Evolutionary conservation across 2,113 vertebrate genomes (phyloP).

Genomic region (Hucho hucho): DNA sequence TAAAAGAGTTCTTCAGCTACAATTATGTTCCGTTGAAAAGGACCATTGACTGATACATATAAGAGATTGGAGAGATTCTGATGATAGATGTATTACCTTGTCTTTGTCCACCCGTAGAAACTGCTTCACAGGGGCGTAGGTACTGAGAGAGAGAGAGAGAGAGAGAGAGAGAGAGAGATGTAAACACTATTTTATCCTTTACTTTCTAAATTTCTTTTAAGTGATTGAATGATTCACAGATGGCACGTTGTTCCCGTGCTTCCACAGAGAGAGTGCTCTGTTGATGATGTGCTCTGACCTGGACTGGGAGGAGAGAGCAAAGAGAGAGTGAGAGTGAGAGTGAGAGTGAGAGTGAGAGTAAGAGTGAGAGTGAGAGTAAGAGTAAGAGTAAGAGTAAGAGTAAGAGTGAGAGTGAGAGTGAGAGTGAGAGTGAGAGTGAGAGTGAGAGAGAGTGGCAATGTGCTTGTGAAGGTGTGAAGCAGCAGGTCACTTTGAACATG

Average conservation of each 20-base stretch:
- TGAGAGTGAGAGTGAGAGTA: no score
- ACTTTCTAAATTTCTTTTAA: slow-evolving; percentile 38
- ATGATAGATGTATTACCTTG: slow-evolving; percentile 76
- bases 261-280: no score
- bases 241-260: not conserved
- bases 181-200: slow-evolving; percentile 17
- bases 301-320: no score
- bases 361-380: no score
- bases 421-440: no score
- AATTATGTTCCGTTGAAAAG: not conserved
- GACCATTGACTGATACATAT: not conserved
- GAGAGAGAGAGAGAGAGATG: not conserved
- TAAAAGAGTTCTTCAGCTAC: not conserved
- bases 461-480: no score
- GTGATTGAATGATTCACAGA: slow-evolving; percentile 36
- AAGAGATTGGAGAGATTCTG: not conserved
- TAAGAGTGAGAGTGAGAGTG: no score
- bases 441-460: no score
- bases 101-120: slow-evolving; percentile 98
- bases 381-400: no score
- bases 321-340: no score
- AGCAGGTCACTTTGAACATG: no score
- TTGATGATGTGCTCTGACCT: no score
- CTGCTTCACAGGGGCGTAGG: slow-evolving; percentile 96
- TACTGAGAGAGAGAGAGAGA: slow-evolving; percentile 68